Percentiles rank a stretch among this genome's conserved stretches.
Evolutionary conservation across 2,888 invertebrate genomes (phyloP).

Genomic region (Lepidocyrtoides sp.): DNA sequence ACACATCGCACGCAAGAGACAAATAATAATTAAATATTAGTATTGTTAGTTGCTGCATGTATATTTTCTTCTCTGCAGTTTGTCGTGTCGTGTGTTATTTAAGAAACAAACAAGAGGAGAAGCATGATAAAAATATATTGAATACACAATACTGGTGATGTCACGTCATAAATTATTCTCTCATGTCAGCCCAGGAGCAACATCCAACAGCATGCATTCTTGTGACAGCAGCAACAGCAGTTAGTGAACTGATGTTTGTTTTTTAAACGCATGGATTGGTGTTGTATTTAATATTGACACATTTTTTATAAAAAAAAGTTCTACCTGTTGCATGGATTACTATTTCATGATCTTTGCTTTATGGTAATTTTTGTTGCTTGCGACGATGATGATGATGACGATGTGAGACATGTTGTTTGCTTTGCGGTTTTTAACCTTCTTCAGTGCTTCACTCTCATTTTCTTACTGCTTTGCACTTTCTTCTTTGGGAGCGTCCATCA

Average conservation of each 20-base stretch:
- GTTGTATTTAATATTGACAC: slow-evolving; percentile 58
- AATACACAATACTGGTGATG: slow-evolving; percentile 56
- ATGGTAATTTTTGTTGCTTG: slow-evolving; percentile 6
- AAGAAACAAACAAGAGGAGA: slow-evolving; percentile 29
- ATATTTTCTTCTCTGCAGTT: slow-evolving; percentile 6
- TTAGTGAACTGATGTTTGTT: slow-evolving; percentile 13
- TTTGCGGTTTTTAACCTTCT: slow-evolving; percentile 50
- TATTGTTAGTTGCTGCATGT: not conserved
- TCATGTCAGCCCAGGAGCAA: slow-evolving; percentile 53
- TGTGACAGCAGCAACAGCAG: slow-evolving; percentile 31
- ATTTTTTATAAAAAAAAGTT: slow-evolving; percentile 38
- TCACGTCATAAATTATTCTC: slow-evolving; percentile 67
- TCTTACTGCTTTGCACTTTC: not conserved
- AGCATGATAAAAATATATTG: slow-evolving; percentile 34
- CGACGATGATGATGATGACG: not conserved
- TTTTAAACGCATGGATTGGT: slow-evolving; percentile 16
- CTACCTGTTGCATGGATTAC: not conserved
- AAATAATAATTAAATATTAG: slow-evolving; percentile 27
- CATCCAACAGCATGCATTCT: slow-evolving; percentile 58
- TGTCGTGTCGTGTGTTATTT: slow-evolving; percentile 29
- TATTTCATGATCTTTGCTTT: slow-evolving; percentile 8
- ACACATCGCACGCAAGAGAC: not conserved
- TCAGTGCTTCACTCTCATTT: not conserved
- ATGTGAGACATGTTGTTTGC: slow-evolving; percentile 2
- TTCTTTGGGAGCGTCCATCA: not conserved